Evolutionary conservation across 2,888 invertebrate species (phyloP), one percentile per base, ranked within the genome.

Genomic region (Dendrolimus houi): DNA sequence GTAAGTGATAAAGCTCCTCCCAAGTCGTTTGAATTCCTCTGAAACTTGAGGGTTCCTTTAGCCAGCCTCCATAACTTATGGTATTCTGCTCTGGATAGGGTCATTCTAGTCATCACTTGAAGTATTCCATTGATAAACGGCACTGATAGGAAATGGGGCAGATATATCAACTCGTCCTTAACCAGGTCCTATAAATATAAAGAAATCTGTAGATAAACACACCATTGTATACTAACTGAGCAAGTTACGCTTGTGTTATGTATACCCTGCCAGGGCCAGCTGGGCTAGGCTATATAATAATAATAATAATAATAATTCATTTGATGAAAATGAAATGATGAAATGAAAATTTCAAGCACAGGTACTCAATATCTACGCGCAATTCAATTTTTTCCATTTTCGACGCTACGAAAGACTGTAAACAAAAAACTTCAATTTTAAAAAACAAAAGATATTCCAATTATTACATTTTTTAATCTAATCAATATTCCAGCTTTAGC

Each of bases 1-100:
- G 93, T 89, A 0, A 93, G 77, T 0, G 87, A 81, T 0, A 94
- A 62, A 1, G 93, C 79, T 9, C 92, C 91, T 0, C 94, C 94
- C 9, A 93, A 82, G 59, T 93, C 92, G 62, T 93, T 94, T 0
- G 86, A 81, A 57, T 78, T 75, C 55, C 92, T 80, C 72, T 93
- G 93, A 62, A 95, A 94, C 52, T 82, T 56, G 52, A 93, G 67
- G 0, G 90, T 91, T 0, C 79, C 75, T 7, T 72, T 68, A 2
- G 87, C 79, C 2, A 92, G 58, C 1, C 83, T 62, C 71, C 92
- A 85, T 0, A 93, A 62, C 0, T 71, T 67, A 17, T 81, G 77
- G 69, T 93, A 92, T 52, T 94, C 91, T 0, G 85, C 68, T 41
- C 93, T 85, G 0, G 91, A 83, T 1, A 92, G 64, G 0, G 91